Evolutionary conservation across 2,797 vertebrate genomes (phyloP), one percentile per base, ranked within the genome.

Genomic region (Rhinichthys osculus): DNA sequence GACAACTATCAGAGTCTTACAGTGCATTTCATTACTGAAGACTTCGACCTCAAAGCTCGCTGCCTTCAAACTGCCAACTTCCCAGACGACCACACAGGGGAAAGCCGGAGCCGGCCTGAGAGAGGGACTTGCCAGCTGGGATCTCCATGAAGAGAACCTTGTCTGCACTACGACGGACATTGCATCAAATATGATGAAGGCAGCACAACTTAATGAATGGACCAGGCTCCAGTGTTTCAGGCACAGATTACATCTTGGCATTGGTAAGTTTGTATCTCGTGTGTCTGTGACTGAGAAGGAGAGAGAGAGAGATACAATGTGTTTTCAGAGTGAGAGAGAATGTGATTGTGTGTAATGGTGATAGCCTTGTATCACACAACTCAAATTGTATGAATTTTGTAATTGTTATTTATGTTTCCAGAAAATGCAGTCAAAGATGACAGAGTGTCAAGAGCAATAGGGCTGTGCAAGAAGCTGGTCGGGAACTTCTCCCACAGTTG

Each of bases 381-480:
- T 70, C 17, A 40, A 42, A 71, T 71, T 71, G 38, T 71, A 23
- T 80, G 4, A 4, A 40, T 30, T 67, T 30, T 30, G 30, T 30
- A 33, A 62, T 30, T 74, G 35, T 82, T 57, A 23, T 57, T 57
- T 57, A 23, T 57, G 23, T 19, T 38, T 50, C 6, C 27, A 83
- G 70, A 72, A 72, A 62, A 84, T 77, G 59, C 71, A 5, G 7
- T 76, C 11, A 84, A 76, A 47, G 44, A 76, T 64, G 52, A 74
- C n/a, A 23, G 7, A 57, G 21, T 57, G 21, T 23, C 21, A 73
- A 84, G 83, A 7, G 76, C 64, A 40, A 59, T 30, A 59, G 23
- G 44, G 13, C 73, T 78, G 14, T 85, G 83, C 35, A 85, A 16
- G 30, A 27, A 85, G 33, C 33, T 64, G 40, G 42, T 44, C 10